These are phyloP conservation scores for Spizella passerina DNA, from an alignment of 2,797 vertebrate species.

Conservation along the genomic window DNA sequence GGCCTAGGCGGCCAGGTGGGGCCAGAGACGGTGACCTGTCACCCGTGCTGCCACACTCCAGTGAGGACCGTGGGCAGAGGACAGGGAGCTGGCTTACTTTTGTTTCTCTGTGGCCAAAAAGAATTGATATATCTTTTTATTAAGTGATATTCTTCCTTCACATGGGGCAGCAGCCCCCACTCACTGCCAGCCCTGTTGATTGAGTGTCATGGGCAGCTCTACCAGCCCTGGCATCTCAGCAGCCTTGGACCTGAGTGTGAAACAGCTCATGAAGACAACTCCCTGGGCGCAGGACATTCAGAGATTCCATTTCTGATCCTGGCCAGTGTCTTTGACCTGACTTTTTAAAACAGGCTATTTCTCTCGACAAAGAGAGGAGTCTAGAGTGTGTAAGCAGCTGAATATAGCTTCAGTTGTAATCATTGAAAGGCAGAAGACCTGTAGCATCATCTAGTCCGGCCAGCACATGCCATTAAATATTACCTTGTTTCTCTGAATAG, in stretches of 20 bases:
- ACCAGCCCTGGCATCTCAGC: neutral
- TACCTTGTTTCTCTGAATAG: neutral
- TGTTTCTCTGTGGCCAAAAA: neutral
- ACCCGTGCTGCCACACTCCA: neutral
- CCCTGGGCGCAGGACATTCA: neutral
- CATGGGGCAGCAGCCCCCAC: neutral
- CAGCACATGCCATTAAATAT: neutral
- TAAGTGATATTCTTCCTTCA: neutral
- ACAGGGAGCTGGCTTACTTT: neutral
- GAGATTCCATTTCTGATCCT: neutral
- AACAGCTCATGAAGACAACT: neutral
- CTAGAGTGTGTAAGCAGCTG: neutral
- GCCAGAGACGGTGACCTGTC: accelerated
- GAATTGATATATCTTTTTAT: neutral
- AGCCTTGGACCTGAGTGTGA: neutral
- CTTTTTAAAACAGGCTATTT: neutral
- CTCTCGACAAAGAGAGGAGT: neutral
- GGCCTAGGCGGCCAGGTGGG: neutral
- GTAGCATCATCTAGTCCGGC: neutral
- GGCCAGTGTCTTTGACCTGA: neutral
- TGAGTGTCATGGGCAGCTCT: neutral
- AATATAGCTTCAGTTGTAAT: neutral
- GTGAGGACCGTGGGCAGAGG: neutral
- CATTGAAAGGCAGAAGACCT: neutral
- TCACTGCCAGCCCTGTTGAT: neutral